Base-by-base conservation (phyloP, 2,797 vertebrate genomes). In the Manis pentadactyla region DNA sequence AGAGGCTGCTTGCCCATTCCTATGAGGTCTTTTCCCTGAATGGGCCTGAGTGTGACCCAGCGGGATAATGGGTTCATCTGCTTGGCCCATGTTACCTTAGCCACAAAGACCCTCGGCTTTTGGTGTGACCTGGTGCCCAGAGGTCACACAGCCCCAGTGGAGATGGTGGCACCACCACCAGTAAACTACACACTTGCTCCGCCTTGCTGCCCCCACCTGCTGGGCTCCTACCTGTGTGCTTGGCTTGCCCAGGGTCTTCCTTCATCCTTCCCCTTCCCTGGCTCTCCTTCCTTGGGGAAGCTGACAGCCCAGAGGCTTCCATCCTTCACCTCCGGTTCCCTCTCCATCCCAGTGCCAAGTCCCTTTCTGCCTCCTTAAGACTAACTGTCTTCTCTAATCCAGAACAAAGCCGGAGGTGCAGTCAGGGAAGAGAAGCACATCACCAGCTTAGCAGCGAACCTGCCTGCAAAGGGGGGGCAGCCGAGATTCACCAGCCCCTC, bases 371-470 rank as follows among this genome's bases (percentile, higher is more conserved):
- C 73, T 98, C 97, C 91, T 97, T 98, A 96, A 97, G 51, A 98
- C 98, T 99, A 99, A 99, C 98, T 97, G 0, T 98, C 98, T 98
- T 99, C 98, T 99, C 98, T 98, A 98, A 98, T 98, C 98, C 98
- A 99, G 99, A 99, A 97, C 98, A 99, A 99, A 98, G 97, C 98
- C 98, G 96, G 97, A 98, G 98, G 98, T 78, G 98, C 96, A 94
- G 82, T 95, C 97, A 98, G 97, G 98, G 98, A 98, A 98, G 98
- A 98, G 93, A 98, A 98, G 98, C 97, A 87, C 98, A 90, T 98
- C 94, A 97, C 95, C 98, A 97, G 94, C 94, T 97, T 98, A 89
- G 98, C 98, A 97, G 94, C 98, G 94, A 98, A 98, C 96, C 64
- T 97, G 95, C 97, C 94, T 92, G 97, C 86, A 94, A 98, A 98